A percentile compares a stretch with the other conserved stretches of the same genome.
Evolutionary conservation across 2,797 vertebrate genomes (phyloP).

Genomic region (Lepilemur ruficaudatus): DNA sequence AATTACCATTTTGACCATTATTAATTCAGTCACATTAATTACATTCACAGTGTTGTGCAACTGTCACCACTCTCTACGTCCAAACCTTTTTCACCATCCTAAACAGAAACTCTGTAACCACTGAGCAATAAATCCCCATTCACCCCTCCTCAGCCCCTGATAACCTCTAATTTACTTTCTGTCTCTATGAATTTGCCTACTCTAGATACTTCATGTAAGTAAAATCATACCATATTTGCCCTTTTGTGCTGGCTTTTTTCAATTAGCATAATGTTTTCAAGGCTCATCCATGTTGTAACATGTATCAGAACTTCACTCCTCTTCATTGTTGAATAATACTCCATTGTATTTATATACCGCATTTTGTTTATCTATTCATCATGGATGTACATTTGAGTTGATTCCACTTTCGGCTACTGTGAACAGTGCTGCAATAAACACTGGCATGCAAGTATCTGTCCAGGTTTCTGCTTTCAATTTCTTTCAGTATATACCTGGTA

Average conservation of each 20-base stretch:
- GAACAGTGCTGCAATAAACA: background rate
- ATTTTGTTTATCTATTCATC: background rate
- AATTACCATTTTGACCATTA: background rate
- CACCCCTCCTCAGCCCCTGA: fast-evolving
- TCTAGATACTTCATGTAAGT: background rate
- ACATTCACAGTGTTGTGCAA: background rate
- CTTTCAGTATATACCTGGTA: background rate
- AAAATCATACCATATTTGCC: background rate
- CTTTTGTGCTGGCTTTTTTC: background rate
- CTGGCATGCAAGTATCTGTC: background rate
- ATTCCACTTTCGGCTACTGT: background rate
- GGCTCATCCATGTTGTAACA: background rate
- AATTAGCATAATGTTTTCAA: background rate
- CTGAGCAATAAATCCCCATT: background rate
- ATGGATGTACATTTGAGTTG: background rate
- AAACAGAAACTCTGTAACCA: background rate
- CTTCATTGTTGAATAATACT: background rate
- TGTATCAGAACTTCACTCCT: background rate
- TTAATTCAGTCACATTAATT: background rate
- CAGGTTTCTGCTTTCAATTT: background rate
- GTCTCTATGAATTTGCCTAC: background rate
- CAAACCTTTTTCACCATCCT: background rate
- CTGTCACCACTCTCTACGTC: background rate
- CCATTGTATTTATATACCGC: background rate
- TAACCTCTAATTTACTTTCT: background rate